Base-by-base conservation (phyloP, 2,113 vertebrate genomes). In the Rhegmatorhina hoffmannsi region DNA sequence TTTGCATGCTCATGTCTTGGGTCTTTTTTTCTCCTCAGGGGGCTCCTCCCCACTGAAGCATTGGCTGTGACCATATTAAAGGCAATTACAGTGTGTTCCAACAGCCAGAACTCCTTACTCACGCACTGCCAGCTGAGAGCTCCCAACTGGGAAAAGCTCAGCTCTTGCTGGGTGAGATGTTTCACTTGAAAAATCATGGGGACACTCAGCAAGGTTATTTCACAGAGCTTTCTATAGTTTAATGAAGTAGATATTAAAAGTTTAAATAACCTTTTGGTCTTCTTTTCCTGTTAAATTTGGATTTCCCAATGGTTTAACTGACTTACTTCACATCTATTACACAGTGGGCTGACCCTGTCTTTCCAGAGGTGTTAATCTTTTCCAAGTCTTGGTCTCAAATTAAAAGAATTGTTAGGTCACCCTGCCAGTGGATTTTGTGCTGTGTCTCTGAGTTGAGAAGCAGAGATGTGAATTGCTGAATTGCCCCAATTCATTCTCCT, bases 241-340 rank as follows among this genome's bases (percentile, higher is more conserved):
- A 89, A 80, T 73, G 34, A 91, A 60, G 38, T 53, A 66, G 58
- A 73, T 80, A 58, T 33, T 85, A 43, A 46, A 94, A 90, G 50
- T 93, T 95, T 90, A 95, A 93, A 88, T 92, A 94, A 89, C 34
- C 21, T 84, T 76, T 92, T 64, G 11, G 17, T 69, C 66, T 66
- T 76, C 49, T 72, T 87, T 64, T 52, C 43, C 49, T 92, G 9
- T 83, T 92, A 67, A 74, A 74, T 77, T 77, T 52, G 59, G 63
- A 85, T 85, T 87, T 95, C 70, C 34, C 64, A 26, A 9, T 90
- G 67, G 50, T 34, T 92, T 82, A 62, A 46, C 25, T 24, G 52
- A 87, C 34, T 87, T 92, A 40, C 80, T 87, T 90, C 5, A 1
- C 10, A 12, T 77, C 63, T 74, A 0, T 59, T 73, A 34, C 0